Conservation (phyloP, 2,113 vertebrate genomes). For the Silurus asotus region DNA sequence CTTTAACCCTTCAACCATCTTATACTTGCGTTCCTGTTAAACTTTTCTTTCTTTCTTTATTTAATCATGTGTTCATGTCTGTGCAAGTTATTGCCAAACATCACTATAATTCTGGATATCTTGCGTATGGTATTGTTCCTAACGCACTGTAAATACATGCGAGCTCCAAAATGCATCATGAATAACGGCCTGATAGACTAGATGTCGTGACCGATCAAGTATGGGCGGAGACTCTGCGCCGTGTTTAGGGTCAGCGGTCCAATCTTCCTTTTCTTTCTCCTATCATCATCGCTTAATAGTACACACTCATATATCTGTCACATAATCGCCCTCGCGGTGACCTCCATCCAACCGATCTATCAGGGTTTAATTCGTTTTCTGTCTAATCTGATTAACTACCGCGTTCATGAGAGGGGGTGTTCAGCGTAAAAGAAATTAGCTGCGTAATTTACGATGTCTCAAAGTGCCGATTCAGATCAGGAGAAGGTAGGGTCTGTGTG, state of each 20-base stretch:
- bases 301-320: constrained; percentile 37
- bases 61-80: not conserved
- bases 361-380: constrained; percentile 45
- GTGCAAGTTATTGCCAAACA: not conserved
- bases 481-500: not conserved
- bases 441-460: not conserved
- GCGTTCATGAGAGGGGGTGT: not conserved
- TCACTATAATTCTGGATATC: not conserved
- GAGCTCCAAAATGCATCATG: not conserved
- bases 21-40: not conserved
- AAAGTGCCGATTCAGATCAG: not conserved
- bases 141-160: not conserved
- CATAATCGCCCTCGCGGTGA: constrained; percentile 29
- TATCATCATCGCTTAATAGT: constrained; percentile 3
- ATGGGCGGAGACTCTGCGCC: constrained; percentile 5
- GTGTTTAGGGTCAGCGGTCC: constrained; percentile 42
- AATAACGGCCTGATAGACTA: not conserved
- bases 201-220: not conserved
- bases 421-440: constrained; percentile 6
- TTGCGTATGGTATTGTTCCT: not conserved
- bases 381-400: constrained; percentile 46
- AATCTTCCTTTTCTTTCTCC: constrained; percentile 26
- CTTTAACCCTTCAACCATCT: constrained; percentile 58
- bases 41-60: not conserved
- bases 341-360: constrained; percentile 12